A percentile compares a stretch with the other conserved stretches of the same genome.
Evolutionary conservation across 2,797 vertebrate species (phyloP).

Genomic region (Propithecus perrieri): DNA sequence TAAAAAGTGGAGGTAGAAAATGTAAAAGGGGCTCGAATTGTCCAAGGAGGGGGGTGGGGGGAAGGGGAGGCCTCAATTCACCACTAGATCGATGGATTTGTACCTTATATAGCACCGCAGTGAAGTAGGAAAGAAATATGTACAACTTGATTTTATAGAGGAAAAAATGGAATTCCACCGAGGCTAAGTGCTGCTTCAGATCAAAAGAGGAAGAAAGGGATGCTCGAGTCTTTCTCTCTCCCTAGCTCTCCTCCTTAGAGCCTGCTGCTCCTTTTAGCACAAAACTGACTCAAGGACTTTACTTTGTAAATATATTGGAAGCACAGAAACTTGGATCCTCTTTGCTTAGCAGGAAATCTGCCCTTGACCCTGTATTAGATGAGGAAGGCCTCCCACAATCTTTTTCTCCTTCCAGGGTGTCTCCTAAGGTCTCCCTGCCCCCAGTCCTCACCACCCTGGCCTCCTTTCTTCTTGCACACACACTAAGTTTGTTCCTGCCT

Average conservation of each 20-base stretch:
- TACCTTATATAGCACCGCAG: neutral
- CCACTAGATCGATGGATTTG: neutral
- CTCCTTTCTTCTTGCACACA: neutral
- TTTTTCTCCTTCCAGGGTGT: too few relatives aligned
- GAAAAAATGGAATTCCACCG: neutral
- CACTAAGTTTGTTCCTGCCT: neutral
- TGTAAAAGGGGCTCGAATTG: neutral
- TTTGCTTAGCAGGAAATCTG: neutral
- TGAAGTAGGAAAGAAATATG: neutral
- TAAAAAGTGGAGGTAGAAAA: neutral
- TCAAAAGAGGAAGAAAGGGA: neutral
- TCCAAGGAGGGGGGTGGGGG: neutral
- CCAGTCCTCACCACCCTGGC: accelerated
- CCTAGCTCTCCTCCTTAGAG: neutral
- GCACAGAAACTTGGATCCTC: neutral
- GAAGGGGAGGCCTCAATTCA: neutral
- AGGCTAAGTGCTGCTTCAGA: neutral
- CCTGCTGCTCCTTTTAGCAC: neutral
- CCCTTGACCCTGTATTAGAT: neutral
- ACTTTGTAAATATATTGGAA: neutral
- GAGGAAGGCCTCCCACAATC: neutral
- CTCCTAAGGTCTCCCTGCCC: neutral
- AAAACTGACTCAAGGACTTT: neutral
- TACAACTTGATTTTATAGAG: neutral
- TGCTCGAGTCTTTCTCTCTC: neutral